phyloP scores from a whole-genome alignment of 2,113 vertebrate genomes.

The Himantopus leucocephalus region DNA sequence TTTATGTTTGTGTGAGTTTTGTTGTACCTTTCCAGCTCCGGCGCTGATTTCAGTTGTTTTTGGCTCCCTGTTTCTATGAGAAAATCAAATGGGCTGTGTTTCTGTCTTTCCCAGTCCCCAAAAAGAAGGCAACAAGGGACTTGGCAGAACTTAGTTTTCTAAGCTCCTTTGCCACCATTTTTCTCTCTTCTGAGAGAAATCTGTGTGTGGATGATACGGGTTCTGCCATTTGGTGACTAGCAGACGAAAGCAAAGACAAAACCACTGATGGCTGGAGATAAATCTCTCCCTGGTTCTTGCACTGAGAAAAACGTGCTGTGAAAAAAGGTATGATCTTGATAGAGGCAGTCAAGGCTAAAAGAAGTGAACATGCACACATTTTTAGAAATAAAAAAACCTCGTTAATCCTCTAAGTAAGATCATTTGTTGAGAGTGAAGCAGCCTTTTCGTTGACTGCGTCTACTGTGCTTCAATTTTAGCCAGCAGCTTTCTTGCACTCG shows the following conservation, averaged over 20 bases:
- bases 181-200: not conserved
- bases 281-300: not conserved
- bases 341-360: not conserved
- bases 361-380: fast-evolving
- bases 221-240: not conserved
- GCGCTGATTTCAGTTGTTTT: constrained; percentile 57
- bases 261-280: not conserved
- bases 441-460: not conserved
- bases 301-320: not conserved
- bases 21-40: constrained; percentile 60
- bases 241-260: not conserved
- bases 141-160: not conserved
- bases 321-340: not conserved
- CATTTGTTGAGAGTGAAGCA: not conserved
- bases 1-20: constrained; percentile 56
- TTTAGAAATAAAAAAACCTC: not conserved
- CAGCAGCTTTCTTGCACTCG: not conserved
- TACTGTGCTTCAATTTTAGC: fast-evolving
- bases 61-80: constrained; percentile 44
- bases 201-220: not conserved
- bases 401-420: not conserved
- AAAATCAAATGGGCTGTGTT: constrained; percentile 21
- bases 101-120: not conserved
- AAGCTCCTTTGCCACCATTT: not conserved
- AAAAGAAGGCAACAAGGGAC: not conserved